Evolutionary conservation across 2,113 vertebrate species (phyloP), one percentile per base, ranked within the genome.

Genomic region (Otus sunia): DNA sequence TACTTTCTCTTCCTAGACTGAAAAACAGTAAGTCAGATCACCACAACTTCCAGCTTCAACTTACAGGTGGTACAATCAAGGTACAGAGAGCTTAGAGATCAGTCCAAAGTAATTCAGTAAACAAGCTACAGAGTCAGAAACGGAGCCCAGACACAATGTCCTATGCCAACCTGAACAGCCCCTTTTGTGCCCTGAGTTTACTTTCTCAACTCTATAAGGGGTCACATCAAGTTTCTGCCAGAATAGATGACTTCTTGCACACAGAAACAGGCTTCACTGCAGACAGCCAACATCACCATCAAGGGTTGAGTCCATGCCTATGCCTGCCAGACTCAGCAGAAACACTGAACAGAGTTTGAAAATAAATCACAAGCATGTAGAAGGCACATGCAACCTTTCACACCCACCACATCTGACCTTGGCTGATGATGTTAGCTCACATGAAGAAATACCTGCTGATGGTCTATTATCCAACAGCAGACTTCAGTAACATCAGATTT

Each of bases 221-320:
- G 4, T 62, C 22, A 27, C 9, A 60, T 26, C n/a, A 62, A 69
- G 26, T 15, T 83, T 30, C 22, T 75, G 15, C 10, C 9, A 58
- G 52, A 78, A 74, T 0, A 81, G 6, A 55, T 0, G 1, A 39
- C 16, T 74, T 69, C 5, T 78, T 0, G 0, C 41, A 74, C 20
- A 49, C 8, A 83, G 32, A 19, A 69, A 49, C 20, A 89, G 29
- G 9, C 34, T 72, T 32, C 22, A 8, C 39, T 50, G 26, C 12
- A 90, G 62, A 26, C 7, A 79, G 15, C 3, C 34, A 56, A 4
- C 16, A 27, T 39, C n/a, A 34, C 37, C 60, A 37, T 43, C 12
- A 50, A 39, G n/a, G 47, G 4, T 27, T 90, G 30, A 11, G 16
- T 66, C 15, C n/a, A 41, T 64, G 45, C 29, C 50, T 71, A n/a